phyloP scores from a whole-genome alignment of 1,140 invertebrate genomes.

The Parasteatoda tepidariorum region DNA sequence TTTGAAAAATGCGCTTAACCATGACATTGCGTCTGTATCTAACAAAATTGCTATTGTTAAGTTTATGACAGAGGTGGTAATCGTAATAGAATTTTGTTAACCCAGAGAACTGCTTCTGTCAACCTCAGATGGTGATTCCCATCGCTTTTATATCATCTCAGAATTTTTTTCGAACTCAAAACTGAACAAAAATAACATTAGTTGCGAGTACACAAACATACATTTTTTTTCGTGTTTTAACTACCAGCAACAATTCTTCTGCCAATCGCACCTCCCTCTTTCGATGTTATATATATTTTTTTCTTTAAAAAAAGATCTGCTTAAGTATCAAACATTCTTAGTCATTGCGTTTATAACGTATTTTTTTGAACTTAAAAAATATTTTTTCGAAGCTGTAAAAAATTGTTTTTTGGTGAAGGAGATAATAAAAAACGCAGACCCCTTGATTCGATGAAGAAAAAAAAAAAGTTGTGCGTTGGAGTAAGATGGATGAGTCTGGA shows the following conservation, averaged over 20 bases:
- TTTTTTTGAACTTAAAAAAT: neutral
- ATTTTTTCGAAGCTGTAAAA: neutral
- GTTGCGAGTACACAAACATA: neutral
- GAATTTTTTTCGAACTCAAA: neutral
- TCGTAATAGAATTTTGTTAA: neutral
- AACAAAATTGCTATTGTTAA: neutral
- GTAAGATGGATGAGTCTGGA: constrained; percentile 36
- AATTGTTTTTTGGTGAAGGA: neutral
- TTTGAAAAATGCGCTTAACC: too few relatives aligned
- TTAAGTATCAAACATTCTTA: neutral
- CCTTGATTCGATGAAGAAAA: neutral
- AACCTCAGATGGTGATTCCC: constrained; percentile 5
- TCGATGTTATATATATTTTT: too few relatives aligned
- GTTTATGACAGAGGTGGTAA: neutral
- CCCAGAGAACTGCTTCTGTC: constrained; percentile 5
- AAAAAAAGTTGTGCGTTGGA: neutral
- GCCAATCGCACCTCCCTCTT: neutral
- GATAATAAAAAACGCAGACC: neutral
- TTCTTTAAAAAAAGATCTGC: neutral
- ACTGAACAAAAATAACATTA: neutral
- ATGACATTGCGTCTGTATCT: too few relatives aligned
- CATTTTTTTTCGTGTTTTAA: neutral
- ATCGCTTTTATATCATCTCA: neutral
- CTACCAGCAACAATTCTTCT: neutral
- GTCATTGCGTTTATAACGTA: neutral